A percentile compares a stretch with the other conserved stretches of the same genome.
Evolutionary conservation across 2,888 invertebrate genomes (phyloP).

Genomic region (Pammene aurita): DNA sequence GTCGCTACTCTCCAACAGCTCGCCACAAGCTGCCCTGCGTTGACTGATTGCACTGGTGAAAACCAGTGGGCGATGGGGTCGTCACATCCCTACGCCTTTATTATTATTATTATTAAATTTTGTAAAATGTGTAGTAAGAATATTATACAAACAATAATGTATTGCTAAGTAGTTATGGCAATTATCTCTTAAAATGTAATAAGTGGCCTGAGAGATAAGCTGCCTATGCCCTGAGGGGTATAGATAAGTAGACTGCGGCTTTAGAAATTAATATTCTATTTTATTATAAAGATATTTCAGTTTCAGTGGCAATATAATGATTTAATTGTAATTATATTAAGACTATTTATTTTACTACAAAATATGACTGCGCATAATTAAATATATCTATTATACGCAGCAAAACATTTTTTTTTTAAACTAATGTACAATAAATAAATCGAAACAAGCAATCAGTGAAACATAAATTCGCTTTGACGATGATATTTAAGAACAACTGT

Average conservation of each 20-base stretch:
- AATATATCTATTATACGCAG: neutral
- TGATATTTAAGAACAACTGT: conserved; percentile 9
- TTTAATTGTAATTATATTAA: neutral
- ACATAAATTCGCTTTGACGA: conserved; percentile 24
- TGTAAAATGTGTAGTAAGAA: neutral
- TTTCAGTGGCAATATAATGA: too few species aligned
- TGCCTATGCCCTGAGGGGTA: too few species aligned
- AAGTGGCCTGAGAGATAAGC: neutral
- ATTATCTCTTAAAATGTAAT: neutral
- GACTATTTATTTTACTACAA: neutral
- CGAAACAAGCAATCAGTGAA: conserved; percentile 25
- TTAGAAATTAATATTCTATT: too few species aligned
- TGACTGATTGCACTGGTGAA: too few species aligned
- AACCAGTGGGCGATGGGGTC: too few species aligned
- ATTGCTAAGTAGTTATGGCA: neutral
- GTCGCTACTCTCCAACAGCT: too few species aligned
- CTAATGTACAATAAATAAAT: conserved; percentile 21
- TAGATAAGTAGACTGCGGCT: too few species aligned
- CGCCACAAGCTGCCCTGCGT: too few species aligned
- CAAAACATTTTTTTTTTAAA: conserved; percentile 3
- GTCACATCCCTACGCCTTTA: too few species aligned
- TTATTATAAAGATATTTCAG: too few species aligned
- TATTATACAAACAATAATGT: neutral
- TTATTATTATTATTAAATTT: too few species aligned
- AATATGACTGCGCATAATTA: neutral